Evolutionary conservation across 2,797 vertebrate genomes (phyloP), one percentile per base, ranked within the genome.

Genomic region (Neopelma chrysocephalum): DNA sequence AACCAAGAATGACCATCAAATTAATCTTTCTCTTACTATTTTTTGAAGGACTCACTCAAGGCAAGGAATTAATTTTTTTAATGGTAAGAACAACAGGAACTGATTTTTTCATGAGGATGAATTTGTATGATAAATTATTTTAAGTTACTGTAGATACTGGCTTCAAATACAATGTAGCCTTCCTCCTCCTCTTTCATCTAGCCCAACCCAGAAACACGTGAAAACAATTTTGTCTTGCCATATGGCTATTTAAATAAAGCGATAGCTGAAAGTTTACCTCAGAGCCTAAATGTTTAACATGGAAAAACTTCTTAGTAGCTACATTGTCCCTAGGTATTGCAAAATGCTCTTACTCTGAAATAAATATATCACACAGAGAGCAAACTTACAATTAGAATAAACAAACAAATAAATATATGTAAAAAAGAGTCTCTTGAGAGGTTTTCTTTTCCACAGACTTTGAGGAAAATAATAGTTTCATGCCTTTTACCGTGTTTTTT

Each of bases 131-230:
- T 26, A 53, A 69, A 84, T 51, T 77, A n/a, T 80, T 93, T 85
- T 79, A 15, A 26, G 32, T 60, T 73, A 31, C 34, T 60, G 5
- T 48, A 69, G 15, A 43, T 32, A 29, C 20, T 51, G 22, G 5
- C 40, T 93, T 53, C 58, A 87, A 84, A 76, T 42, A 80, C 2
- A 73, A 3, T 31, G 29, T 38, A 84, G 10, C 2, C 10, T 82
- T 85, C 12, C 27, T 54, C 31, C 69, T 79, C 23, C 38, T 45
- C 19, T 82, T 90, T 82, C 40, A 68, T 7, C 26, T 87, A 32
- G 10, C 11, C 9, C 0, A 0, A 56, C 32, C 48, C 18, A 73
- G 40, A 88, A 50, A 56, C 31, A 65, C 1, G 36, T 36, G 34
- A 58, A 86, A 81, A 78, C 2, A 53, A 50, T 38, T 69, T 75